Percentiles rank a stretch among this genome's conserved stretches.
These are phyloP conservation scores for Drosophila parvula DNA, from an alignment of 1,140 invertebrate genomes.

Conservation along the genomic window DNA sequence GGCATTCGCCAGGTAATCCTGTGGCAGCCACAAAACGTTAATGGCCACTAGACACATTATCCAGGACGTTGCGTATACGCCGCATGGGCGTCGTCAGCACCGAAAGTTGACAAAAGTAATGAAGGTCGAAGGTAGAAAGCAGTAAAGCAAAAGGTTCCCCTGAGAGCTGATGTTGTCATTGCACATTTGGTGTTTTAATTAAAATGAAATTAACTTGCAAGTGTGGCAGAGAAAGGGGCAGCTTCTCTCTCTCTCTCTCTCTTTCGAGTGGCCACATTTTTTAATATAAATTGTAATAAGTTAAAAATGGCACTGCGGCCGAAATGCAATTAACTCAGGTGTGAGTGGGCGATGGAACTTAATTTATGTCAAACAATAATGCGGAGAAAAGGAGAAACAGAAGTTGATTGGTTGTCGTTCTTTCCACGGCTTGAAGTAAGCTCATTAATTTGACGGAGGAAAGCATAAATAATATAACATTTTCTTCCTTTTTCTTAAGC, in stretches of 20 bases:
- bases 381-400: neutral
- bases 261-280: slow-evolving; percentile 31
- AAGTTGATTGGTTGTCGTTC: slow-evolving; percentile 20
- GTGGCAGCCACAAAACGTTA: slow-evolving; percentile 60
- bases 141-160: slow-evolving; percentile 9
- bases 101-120: slow-evolving; percentile 30
- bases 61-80: slow-evolving; percentile 57
- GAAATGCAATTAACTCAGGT: slow-evolving; percentile 37
- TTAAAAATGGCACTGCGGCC: slow-evolving; percentile 13
- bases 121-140: slow-evolving; percentile 1
- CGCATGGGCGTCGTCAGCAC: slow-evolving; percentile 44
- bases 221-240: neutral
- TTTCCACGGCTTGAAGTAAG: neutral
- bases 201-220: slow-evolving; percentile 74
- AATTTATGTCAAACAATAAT: slow-evolving; percentile 24
- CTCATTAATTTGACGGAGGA: neutral
- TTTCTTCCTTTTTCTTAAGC: neutral
- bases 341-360: slow-evolving; percentile 3
- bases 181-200: slow-evolving; percentile 73
- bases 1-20: slow-evolving; percentile 50
- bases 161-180: slow-evolving; percentile 38
- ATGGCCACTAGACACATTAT: slow-evolving; percentile 50
- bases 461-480: neutral
- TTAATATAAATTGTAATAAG: slow-evolving; percentile 58
- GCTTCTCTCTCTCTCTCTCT: slow-evolving; percentile 12